Evolutionary conservation across 92 coral and sea anemone genomes (phyloP).

Genomic region (Zoanthus gigantus): DNA sequence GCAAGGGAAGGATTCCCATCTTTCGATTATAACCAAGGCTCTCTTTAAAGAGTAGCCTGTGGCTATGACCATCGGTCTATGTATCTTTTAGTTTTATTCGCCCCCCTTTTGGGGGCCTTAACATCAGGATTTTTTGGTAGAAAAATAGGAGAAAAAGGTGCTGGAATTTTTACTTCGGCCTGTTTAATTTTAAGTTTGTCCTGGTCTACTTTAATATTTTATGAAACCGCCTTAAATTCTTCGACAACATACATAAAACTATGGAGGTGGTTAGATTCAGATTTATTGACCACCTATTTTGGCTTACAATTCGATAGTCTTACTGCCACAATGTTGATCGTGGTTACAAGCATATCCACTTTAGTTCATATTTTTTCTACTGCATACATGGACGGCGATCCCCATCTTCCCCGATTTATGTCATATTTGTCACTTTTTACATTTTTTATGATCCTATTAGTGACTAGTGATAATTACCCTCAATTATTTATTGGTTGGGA

Average conservation of each 20-base stretch:
- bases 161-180: slow-evolving; percentile 87
- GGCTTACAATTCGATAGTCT: slow-evolving; percentile 86
- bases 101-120: slow-evolving; percentile 86
- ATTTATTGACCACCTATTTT: slow-evolving; percentile 75
- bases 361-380: slow-evolving; percentile 89
- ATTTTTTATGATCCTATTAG: slow-evolving; percentile 84
- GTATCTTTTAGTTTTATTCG: slow-evolving; percentile 76
- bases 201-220: slow-evolving; percentile 81
- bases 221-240: slow-evolving; percentile 76
- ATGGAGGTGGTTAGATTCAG: slow-evolving; percentile 88
- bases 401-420: slow-evolving; percentile 90
- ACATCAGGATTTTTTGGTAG: slow-evolving; percentile 82
- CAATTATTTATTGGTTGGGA: slow-evolving; percentile 93
- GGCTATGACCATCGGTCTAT: slow-evolving; percentile 51
- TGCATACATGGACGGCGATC: slow-evolving; percentile 86
- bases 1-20: slow-evolving; percentile 11
- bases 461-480: slow-evolving; percentile 81
- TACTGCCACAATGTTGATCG: slow-evolving; percentile 80
- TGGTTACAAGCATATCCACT: slow-evolving; percentile 73
- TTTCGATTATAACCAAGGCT: slow-evolving; percentile 56
- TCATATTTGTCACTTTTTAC: slow-evolving; percentile 83
- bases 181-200: slow-evolving; percentile 85
- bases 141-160: slow-evolving; percentile 84
- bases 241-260: slow-evolving; percentile 80
- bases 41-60: slow-evolving; percentile 57